Evolutionary conservation across 2,797 vertebrate species (phyloP).

Genomic region (Schizopygopsis pylzovi): DNA sequence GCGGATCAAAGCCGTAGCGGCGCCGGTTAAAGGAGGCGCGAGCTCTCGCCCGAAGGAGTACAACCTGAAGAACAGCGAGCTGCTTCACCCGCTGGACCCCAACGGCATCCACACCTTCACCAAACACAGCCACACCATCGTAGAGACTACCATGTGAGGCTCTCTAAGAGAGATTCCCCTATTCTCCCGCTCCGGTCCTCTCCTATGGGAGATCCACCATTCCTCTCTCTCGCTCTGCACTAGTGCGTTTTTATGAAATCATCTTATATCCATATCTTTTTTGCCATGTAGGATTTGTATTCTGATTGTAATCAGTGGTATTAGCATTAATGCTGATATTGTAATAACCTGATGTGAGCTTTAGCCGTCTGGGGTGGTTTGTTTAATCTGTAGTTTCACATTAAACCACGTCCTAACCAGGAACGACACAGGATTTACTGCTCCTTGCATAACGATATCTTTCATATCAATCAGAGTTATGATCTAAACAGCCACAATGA

Average conservation of each 20-base stretch:
- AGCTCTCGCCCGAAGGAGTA: constrained; percentile 85
- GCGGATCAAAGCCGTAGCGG: constrained; percentile 94
- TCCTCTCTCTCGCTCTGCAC: constrained; percentile 83
- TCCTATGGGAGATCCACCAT: constrained; percentile 33
- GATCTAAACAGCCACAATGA: no score
- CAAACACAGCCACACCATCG: constrained; percentile 94
- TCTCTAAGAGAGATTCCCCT: constrained; percentile 79
- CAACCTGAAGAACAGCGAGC: constrained; percentile 83
- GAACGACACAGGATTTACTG: neutral
- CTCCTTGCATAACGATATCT: neutral
- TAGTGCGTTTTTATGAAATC: constrained; percentile 88
- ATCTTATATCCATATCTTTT: constrained; percentile 63
- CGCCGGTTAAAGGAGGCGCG: constrained; percentile 86
- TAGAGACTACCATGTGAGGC: constrained; percentile 97
- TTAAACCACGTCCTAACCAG: constrained; percentile 29
- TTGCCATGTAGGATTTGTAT: constrained; percentile 64
- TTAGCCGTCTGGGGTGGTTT: constrained; percentile 11
- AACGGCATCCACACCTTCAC: constrained; percentile 85
- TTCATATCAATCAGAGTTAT: neutral
- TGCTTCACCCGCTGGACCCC: constrained; percentile 86
- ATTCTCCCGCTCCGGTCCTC: constrained; percentile 69
- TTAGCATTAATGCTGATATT: constrained; percentile 61
- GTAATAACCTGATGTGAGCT: constrained; percentile 42
- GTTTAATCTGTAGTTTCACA: constrained; percentile 30
- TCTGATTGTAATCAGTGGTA: constrained; percentile 76